Conservation (phyloP, 2,113 vertebrate genomes). For the Pipa parva region DNA sequence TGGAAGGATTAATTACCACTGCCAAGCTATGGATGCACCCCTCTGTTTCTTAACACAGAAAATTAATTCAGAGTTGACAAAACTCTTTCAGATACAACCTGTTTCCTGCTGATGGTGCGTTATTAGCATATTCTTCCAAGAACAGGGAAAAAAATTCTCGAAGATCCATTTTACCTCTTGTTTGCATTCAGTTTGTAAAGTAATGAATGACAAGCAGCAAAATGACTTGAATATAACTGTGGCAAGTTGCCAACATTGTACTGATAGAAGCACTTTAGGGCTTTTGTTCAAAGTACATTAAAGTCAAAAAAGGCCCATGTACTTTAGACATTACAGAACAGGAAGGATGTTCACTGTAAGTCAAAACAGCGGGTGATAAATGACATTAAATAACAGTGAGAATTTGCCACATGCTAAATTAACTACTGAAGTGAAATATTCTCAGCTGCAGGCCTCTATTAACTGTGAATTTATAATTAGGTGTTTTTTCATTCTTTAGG, state of each 20-base stretch:
- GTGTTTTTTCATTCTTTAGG: constrained; percentile 65
- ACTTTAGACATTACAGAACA: constrained; percentile 67
- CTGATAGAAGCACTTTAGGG: constrained; percentile 71
- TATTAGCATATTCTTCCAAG: constrained; percentile 84
- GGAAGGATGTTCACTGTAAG: constrained; percentile 78
- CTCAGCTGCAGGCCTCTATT: constrained; percentile 71
- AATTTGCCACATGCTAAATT: constrained; percentile 77
- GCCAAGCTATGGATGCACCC: constrained; percentile 65
- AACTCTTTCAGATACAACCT: constrained; percentile 81
- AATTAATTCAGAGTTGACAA: constrained; percentile 88
- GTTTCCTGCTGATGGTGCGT: constrained; percentile 78
- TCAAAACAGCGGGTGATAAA: constrained; percentile 83
- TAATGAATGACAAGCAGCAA: constrained; percentile 77
- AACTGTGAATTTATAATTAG: constrained; percentile 76
- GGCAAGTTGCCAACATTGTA: constrained; percentile 74
- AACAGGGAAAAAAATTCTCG: constrained; percentile 75
- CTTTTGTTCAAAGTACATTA: constrained; percentile 76
- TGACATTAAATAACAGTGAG: constrained; percentile 80
- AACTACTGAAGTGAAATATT: constrained; percentile 72
- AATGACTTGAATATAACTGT: constrained; percentile 75
- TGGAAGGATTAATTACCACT: constrained; percentile 80
- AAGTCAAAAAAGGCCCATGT: constrained; percentile 79
- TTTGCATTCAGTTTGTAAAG: constrained; percentile 77
- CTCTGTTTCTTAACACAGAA: constrained; percentile 75
- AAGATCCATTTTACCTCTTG: constrained; percentile 73